These are phyloP conservation scores for Eupeodes corollae DNA, from an alignment of 1,140 invertebrate species.

Conservation along the genomic window DNA sequence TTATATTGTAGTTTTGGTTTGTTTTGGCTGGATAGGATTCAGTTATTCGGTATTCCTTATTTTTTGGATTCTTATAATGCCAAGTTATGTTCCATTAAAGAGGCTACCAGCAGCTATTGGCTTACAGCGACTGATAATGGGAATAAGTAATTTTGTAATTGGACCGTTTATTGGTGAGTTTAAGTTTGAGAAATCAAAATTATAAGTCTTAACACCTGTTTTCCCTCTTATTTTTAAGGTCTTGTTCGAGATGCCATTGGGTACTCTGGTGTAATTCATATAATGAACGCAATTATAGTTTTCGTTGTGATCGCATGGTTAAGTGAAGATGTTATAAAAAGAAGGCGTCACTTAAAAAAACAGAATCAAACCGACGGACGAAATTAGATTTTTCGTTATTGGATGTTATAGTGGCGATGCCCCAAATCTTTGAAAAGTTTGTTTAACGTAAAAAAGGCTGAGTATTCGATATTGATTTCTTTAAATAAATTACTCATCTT, in stretches of 20 bases:
- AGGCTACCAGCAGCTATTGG: slow-evolving; percentile 50
- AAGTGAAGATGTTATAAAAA: slow-evolving; percentile 16
- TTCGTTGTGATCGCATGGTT: slow-evolving; percentile 23
- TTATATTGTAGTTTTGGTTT: slow-evolving; percentile 36
- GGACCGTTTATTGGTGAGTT: slow-evolving; percentile 47
- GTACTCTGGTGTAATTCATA: slow-evolving; percentile 47
- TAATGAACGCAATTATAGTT: slow-evolving; percentile 40
- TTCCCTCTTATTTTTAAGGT: slow-evolving; percentile 33
- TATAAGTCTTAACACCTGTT: neutral
- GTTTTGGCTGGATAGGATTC: slow-evolving; percentile 48
- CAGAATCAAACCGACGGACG: no score
- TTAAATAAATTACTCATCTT: no score
- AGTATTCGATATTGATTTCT: no score
- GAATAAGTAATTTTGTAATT: slow-evolving; percentile 43
- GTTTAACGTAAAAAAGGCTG: no score
- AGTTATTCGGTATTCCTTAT: slow-evolving; percentile 53
- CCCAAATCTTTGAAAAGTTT: no score
- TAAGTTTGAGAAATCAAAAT: neutral
- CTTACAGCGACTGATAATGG: slow-evolving; percentile 47
- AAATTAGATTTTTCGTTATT: no score
- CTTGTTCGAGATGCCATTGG: slow-evolving; percentile 46
- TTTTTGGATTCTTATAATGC: slow-evolving; percentile 53
- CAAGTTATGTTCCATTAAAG: slow-evolving; percentile 49
- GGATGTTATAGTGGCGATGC: no score
- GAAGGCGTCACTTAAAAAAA: no score